A percentile compares a stretch with the other conserved stretches of the same genome.
These are phyloP conservation scores for Helostoma temminkii DNA, from an alignment of 2,797 vertebrate species.

Conservation along the genomic window DNA sequence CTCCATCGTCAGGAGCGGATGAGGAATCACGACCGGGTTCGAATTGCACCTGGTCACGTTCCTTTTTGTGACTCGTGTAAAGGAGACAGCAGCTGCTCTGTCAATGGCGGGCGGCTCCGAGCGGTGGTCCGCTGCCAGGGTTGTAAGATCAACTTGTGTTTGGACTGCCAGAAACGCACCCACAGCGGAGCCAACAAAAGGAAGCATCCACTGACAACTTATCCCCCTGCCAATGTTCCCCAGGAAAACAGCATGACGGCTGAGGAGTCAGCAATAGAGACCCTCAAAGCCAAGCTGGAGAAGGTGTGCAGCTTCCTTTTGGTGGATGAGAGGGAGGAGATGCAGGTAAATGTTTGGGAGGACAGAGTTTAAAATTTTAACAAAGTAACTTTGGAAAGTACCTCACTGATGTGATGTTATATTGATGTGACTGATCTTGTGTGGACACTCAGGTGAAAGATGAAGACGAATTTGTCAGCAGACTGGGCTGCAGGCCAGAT, in stretches of 20 bases:
- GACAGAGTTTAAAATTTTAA: no score
- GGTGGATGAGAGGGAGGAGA: slow-evolving; percentile 96
- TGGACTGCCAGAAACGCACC: slow-evolving; percentile 96
- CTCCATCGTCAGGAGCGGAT: slow-evolving; percentile 94
- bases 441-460: slow-evolving; percentile 87
- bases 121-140: slow-evolving; percentile 94
- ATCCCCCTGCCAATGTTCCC: slow-evolving; percentile 83
- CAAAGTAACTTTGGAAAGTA: rapidly evolving
- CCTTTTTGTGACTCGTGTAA: slow-evolving; percentile 96
- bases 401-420: background rate
- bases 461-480: slow-evolving; percentile 92
- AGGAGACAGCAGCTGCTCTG: slow-evolving; percentile 80
- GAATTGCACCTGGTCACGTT: slow-evolving; percentile 90
- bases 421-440: background rate
- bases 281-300: slow-evolving; percentile 89
- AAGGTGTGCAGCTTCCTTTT: slow-evolving; percentile 94
- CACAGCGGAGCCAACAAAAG: slow-evolving; percentile 93
- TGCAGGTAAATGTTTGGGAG: slow-evolving; percentile 87
- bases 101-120: slow-evolving; percentile 83
- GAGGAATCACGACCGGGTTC: slow-evolving; percentile 93
- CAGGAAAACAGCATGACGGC: slow-evolving; percentile 79
- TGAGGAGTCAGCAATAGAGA: slow-evolving; percentile 85
- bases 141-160: slow-evolving; percentile 95
- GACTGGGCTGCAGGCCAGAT: slow-evolving; percentile 91
- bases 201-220: slow-evolving; percentile 90